Evolutionary conservation across 2,888 invertebrate species (phyloP).

Genomic region (Prosopocoilus inquinatus): DNA sequence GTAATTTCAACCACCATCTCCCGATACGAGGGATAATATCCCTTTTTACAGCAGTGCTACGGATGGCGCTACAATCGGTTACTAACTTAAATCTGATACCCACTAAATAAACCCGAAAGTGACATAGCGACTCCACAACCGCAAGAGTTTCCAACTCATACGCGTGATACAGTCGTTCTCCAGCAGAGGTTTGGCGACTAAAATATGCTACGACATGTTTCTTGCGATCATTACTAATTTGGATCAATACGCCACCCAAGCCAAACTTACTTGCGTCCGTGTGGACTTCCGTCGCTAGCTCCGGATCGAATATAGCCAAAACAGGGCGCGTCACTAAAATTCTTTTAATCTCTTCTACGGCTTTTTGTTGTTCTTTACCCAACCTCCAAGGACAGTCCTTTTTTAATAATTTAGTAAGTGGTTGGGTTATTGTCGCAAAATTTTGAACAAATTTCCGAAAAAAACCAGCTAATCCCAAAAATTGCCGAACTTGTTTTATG

Average conservation of each 20-base stretch:
- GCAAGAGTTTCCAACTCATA: conserved; percentile 44
- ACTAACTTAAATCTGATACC: conserved; percentile 37
- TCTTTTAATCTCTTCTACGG: conserved; percentile 9
- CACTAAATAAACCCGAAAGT: conserved; percentile 39
- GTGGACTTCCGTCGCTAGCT: conserved; percentile 25
- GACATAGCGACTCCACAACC: conserved; percentile 37
- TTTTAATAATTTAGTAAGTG: conserved; percentile 20
- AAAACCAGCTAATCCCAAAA: conserved; percentile 21
- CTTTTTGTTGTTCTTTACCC: conserved; percentile 7
- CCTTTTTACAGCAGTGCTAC: conserved; percentile 37
- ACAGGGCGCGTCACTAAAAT: conserved; percentile 18
- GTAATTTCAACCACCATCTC: conserved; percentile 35
- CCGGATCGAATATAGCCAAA: conserved; percentile 23
- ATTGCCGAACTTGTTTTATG: conserved; percentile 14
- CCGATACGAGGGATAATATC: conserved; percentile 36
- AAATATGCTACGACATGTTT: conserved; percentile 37
- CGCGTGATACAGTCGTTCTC: conserved; percentile 36
- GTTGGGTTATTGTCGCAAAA: conserved; percentile 22
- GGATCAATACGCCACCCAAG: conserved; percentile 33
- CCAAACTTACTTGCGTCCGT: conserved; percentile 33
- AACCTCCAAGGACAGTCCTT: conserved; percentile 14
- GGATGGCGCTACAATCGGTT: conserved; percentile 40
- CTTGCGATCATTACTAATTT: conserved; percentile 28
- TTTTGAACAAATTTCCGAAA: conserved; percentile 28
- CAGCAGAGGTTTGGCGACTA: conserved; percentile 35